Evolutionary conservation across 1,140 invertebrate genomes (phyloP).

Genomic region (Apis dorsata): DNA sequence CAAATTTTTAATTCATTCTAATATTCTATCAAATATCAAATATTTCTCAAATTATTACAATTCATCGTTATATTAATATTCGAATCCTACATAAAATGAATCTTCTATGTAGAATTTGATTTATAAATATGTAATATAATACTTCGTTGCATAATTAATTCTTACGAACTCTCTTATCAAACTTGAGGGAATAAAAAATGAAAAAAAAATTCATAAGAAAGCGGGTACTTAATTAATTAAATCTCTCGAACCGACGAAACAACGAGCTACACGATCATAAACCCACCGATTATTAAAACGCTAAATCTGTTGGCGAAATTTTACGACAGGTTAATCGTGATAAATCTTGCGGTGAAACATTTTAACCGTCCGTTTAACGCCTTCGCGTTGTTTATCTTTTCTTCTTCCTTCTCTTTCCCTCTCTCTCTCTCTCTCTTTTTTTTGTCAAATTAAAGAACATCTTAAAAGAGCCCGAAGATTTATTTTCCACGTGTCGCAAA

Average conservation of each 20-base stretch:
- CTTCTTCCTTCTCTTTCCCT: neutral
- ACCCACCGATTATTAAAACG: constrained; percentile 24
- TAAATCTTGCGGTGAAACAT: constrained; percentile 35
- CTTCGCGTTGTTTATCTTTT: neutral
- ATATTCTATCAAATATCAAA: too few relatives aligned
- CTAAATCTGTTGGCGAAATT: constrained; percentile 27
- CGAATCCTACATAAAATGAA: too few relatives aligned
- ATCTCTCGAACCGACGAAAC: neutral
- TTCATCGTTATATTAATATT: too few relatives aligned
- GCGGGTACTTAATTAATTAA: constrained; percentile 30
- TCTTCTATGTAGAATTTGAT: too few relatives aligned
- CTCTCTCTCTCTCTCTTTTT: neutral
- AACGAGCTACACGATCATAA: neutral
- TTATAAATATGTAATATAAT: too few relatives aligned
- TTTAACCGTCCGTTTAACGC: constrained; percentile 8
- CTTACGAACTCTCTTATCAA: neutral
- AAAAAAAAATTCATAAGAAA: neutral
- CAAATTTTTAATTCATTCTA: too few relatives aligned
- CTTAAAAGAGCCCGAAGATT: constrained; percentile 1
- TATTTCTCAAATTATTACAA: too few relatives aligned
- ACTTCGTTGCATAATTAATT: too few relatives aligned
- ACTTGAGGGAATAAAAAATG: neutral
- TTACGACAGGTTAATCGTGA: constrained; percentile 23
- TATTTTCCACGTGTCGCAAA: neutral
- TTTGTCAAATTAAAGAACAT: neutral